phyloP scores from a whole-genome alignment of 2,888 invertebrate species.

The Andrena minutula region DNA sequence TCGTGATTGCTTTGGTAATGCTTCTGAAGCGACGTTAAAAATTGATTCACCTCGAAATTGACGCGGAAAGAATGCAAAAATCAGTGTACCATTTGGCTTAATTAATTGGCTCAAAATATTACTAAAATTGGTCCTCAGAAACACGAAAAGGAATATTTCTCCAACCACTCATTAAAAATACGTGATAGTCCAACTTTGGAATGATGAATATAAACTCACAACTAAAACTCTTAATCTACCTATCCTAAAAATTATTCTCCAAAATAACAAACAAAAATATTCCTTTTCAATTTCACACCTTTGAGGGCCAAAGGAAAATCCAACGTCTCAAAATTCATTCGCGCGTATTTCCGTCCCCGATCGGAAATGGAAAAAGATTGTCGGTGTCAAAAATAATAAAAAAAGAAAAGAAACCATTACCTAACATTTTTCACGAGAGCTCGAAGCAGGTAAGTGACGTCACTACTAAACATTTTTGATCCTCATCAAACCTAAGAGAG shows the following conservation, averaged over 20 bases:
- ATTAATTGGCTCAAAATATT: not conserved
- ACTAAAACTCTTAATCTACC: not conserved
- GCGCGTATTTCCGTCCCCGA: not conserved
- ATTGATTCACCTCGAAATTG: slow-evolving; percentile 6
- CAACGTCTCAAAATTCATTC: not conserved
- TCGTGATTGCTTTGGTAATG: slow-evolving; percentile 55
- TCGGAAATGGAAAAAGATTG: not conserved
- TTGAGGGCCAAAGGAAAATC: not conserved
- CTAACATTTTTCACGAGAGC: slow-evolving; percentile 19
- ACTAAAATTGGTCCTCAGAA: not conserved
- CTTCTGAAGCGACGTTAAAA: slow-evolving; percentile 24
- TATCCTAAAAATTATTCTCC: not conserved
- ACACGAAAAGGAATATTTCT: slow-evolving; percentile 33
- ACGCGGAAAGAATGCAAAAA: not conserved
- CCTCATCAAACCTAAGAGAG: slow-evolving; percentile 46
- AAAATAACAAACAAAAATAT: slow-evolving; percentile 12
- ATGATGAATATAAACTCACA: not conserved
- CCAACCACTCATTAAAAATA: not conserved
- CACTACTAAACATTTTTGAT: slow-evolving; percentile 59
- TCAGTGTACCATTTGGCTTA: not conserved
- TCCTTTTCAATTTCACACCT: slow-evolving; percentile 12
- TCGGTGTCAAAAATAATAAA: slow-evolving; percentile 6
- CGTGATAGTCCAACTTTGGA: too few relatives aligned
- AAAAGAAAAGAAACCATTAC: not conserved
- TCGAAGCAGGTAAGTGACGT: slow-evolving; percentile 68